A percentile compares a stretch with the other conserved stretches of the same genome.
These are phyloP conservation scores for Pangasius macronema DNA, from an alignment of 2,797 vertebrate species.

Conservation along the genomic window DNA sequence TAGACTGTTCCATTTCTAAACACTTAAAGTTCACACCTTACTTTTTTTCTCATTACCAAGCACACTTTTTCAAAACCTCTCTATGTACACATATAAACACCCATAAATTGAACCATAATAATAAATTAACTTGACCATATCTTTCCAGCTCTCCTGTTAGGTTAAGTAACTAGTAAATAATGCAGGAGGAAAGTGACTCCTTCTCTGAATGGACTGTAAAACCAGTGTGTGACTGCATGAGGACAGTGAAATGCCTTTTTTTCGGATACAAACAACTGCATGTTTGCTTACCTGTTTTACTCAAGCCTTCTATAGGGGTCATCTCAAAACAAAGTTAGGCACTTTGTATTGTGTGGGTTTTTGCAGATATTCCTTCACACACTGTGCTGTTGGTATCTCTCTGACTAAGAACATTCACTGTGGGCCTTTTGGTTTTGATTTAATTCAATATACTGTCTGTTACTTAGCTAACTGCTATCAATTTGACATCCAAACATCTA, in stretches of 20 bases:
- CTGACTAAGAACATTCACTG: not conserved
- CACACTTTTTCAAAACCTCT: not conserved
- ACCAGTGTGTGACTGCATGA: not conserved
- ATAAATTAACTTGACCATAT: not conserved
- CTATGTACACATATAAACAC: not conserved
- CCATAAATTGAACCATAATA: not conserved
- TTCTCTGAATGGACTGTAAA: slow-evolving; percentile 1
- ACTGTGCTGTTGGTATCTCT: not conserved
- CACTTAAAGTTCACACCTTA: not conserved
- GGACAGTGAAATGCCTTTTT: not conserved
- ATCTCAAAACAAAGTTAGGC: not conserved
- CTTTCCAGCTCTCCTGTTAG: not conserved
- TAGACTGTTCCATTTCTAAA: not conserved
- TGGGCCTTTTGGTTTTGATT: not conserved
- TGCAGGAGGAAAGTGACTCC: not conserved
- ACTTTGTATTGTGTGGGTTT: not conserved
- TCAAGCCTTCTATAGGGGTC: not conserved
- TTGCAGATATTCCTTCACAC: not conserved
- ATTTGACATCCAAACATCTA: not conserved
- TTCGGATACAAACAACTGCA: not conserved
- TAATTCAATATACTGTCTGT: not conserved
- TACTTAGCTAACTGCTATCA: not conserved
- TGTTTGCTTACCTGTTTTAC: not conserved
- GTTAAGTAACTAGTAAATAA: not conserved
- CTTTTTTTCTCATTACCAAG: not conserved